Evolutionary conservation across 2,113 vertebrate species (phyloP).

Genomic region (Megaceryle maxima): DNA sequence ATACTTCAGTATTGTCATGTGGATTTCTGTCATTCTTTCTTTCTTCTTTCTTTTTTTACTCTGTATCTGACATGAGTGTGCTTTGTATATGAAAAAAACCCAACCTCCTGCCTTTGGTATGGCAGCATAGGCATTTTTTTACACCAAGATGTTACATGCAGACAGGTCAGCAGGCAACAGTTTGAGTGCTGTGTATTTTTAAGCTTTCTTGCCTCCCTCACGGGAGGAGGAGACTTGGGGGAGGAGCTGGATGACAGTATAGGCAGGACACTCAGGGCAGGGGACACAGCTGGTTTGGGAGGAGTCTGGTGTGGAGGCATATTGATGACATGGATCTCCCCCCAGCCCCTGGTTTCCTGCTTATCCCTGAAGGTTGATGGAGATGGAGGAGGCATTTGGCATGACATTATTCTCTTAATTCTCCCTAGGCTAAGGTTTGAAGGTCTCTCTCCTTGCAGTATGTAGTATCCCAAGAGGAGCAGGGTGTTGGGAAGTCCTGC

Average conservation of each 20-base stretch:
- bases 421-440: neutral
- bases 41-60: neutral
- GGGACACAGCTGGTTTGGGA: neutral
- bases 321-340: neutral
- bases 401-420: neutral
- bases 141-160: fast-evolving
- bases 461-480: neutral
- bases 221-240: neutral
- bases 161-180: neutral
- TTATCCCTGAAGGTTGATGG: neutral
- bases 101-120: neutral
- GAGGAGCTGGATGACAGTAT: neutral
- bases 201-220: neutral
- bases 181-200: neutral
- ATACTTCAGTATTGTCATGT: neutral
- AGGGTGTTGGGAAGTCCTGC: neutral
- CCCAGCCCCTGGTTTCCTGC: neutral
- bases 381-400: neutral
- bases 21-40: neutral
- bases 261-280: neutral
- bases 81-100: neutral
- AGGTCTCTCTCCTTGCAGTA: neutral
- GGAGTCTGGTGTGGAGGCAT: neutral
- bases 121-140: neutral
- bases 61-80: neutral